Evolutionary conservation across 2,113 vertebrate genomes (phyloP).

Genomic region (Nibea coibor): DNA sequence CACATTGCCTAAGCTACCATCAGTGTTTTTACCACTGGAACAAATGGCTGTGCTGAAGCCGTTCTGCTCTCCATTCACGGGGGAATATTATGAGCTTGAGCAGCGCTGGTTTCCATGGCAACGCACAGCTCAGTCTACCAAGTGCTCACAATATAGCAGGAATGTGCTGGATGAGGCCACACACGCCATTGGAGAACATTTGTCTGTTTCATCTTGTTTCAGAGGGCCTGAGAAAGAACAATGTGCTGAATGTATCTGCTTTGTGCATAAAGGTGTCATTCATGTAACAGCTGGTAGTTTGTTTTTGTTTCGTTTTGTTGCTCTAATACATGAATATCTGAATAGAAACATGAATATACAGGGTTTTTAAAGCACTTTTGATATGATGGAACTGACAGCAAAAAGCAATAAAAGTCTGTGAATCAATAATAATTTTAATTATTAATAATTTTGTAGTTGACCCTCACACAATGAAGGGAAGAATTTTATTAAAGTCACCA

Average conservation of each 20-base stretch:
- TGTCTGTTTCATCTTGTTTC: slow-evolving; percentile 59
- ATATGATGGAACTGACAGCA: background rate
- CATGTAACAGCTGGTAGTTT: slow-evolving; percentile 49
- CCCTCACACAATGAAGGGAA: background rate
- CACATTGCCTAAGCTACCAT: slow-evolving; percentile 47
- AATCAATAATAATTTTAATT: background rate
- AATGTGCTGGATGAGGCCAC: slow-evolving; percentile 77
- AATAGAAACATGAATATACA: slow-evolving; percentile 31
- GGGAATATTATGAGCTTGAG: slow-evolving; percentile 88
- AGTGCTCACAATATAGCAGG: slow-evolving; percentile 81
- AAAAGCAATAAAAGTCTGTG: background rate
- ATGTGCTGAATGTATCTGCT: slow-evolving; percentile 34
- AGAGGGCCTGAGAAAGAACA: slow-evolving; percentile 44
- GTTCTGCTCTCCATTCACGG: slow-evolving; percentile 78
- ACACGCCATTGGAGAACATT: slow-evolving; percentile 58
- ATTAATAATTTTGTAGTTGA: background rate
- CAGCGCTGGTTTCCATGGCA: slow-evolving; percentile 90
- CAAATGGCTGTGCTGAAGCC: slow-evolving; percentile 61
- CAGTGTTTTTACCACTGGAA: slow-evolving; percentile 60
- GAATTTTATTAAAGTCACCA: background rate
- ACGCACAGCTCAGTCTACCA: slow-evolving; percentile 84
- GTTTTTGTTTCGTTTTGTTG: slow-evolving; percentile 15
- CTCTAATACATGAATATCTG: slow-evolving; percentile 15
- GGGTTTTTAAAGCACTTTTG: slow-evolving; percentile 7
- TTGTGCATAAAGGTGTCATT: slow-evolving; percentile 52